A percentile compares a stretch with the other conserved stretches of the same genome.
Conservation (phyloP, 1,140 invertebrate species). For the Probaryconus sp. region DNA sequence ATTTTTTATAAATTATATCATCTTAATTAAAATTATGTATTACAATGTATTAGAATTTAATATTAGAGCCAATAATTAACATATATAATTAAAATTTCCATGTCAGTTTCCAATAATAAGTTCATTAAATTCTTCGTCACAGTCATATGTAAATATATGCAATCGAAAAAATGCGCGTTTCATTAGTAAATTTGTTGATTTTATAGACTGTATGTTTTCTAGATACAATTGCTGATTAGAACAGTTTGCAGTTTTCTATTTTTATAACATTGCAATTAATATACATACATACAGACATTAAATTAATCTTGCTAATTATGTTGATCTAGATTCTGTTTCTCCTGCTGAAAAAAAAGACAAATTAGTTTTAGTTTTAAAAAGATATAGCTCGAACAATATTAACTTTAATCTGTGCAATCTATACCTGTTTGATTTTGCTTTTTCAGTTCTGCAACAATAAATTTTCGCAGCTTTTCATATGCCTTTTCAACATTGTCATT, state of each 20-base stretch:
- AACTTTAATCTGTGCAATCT: not conserved
- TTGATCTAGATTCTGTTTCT: constrained; percentile 45
- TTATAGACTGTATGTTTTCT: not conserved
- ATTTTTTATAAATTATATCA: no score
- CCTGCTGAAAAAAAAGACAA: constrained; percentile 2
- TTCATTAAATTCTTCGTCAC: constrained; percentile 1
- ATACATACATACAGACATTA: constrained; percentile 2
- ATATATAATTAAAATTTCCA: no score
- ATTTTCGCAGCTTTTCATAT: constrained; percentile 88
- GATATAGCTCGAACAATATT: not conserved
- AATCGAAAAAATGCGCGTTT: constrained; percentile 36
- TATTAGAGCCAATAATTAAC: no score
- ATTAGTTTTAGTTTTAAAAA: not conserved
- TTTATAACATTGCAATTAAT: not conserved
- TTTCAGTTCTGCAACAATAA: constrained; percentile 81
- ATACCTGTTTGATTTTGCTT: constrained; percentile 57
- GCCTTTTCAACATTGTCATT: constrained; percentile 95
- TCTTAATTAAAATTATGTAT: no score
- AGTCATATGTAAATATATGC: constrained; percentile 16
- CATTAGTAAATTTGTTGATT: constrained; percentile 5
- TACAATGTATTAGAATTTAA: no score
- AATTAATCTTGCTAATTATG: constrained; percentile 19
- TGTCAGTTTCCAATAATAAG: no score
- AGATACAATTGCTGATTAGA: not conserved
- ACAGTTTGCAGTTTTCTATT: not conserved